A percentile compares a stretch with the other conserved stretches of the same genome.
These are phyloP conservation scores for Pterocles burchelli DNA, from an alignment of 2,113 vertebrate species.

Conservation along the genomic window DNA sequence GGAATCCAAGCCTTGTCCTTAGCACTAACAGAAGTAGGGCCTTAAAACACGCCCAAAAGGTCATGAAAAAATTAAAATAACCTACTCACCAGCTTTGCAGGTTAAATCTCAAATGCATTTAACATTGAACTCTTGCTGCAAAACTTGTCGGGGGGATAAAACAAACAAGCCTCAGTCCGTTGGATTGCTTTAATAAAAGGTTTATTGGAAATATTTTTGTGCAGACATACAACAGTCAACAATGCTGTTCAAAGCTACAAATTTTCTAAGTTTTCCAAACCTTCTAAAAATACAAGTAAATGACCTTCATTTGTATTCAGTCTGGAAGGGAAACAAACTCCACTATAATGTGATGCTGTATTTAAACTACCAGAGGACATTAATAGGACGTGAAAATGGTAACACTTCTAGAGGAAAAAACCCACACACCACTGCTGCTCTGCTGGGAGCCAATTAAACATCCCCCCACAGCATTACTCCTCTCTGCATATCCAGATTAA, in stretches of 20 bases:
- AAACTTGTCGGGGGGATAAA: background rate
- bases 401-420: constrained; percentile 57
- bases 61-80: background rate
- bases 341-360: constrained; percentile 31
- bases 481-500: constrained; percentile 66
- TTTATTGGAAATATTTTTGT: constrained; percentile 77
- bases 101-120: background rate
- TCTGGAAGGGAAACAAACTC: constrained; percentile 66
- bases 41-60: background rate
- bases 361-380: constrained; percentile 73
- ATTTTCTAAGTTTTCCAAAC: constrained; percentile 50
- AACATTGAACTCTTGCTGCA: background rate
- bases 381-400: constrained; percentile 67
- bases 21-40: background rate
- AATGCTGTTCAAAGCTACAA: constrained; percentile 68
- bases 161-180: background rate
- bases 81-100: background rate
- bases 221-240: constrained; percentile 72
- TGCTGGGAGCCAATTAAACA: constrained; percentile 78
- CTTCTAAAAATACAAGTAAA: constrained; percentile 60
- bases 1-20: background rate
- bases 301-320: constrained; percentile 66
- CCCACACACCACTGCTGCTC: constrained; percentile 36
- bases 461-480: constrained; percentile 46
- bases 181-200: constrained; percentile 69